Evolutionary conservation across 1,140 invertebrate species (phyloP).

Genomic region (Lucilia cuprina): DNA sequence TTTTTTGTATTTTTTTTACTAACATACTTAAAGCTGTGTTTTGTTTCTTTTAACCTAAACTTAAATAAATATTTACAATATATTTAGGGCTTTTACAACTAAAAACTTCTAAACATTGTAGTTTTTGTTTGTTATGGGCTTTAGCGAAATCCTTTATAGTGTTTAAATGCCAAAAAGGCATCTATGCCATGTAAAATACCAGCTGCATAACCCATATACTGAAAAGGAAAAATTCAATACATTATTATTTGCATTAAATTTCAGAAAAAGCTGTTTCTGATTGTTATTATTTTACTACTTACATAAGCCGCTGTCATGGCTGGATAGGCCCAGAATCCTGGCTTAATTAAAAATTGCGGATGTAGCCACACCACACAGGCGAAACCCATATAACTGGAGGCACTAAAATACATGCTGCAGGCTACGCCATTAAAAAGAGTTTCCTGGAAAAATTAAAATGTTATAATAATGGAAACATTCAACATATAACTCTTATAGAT

Average conservation of each 20-base stretch:
- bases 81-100: not conserved
- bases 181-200: slow-evolving; percentile 77
- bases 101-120: not conserved
- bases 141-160: slow-evolving; percentile 69
- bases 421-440: slow-evolving; percentile 77
- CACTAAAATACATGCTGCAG: slow-evolving; percentile 76
- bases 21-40: not conserved
- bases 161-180: slow-evolving; percentile 74
- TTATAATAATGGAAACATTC: too few relatives aligned
- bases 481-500: too few relatives aligned
- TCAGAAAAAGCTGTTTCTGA: too few relatives aligned
- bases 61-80: not conserved
- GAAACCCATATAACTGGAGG: slow-evolving; percentile 77
- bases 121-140: not conserved
- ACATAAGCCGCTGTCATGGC: slow-evolving; percentile 85
- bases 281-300: slow-evolving; percentile 62
- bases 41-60: not conserved
- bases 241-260: not conserved
- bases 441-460: slow-evolving; percentile 69
- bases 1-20: not conserved
- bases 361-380: slow-evolving; percentile 77
- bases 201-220: slow-evolving; percentile 77
- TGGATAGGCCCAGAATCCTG: slow-evolving; percentile 73
- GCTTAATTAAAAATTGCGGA: slow-evolving; percentile 67
- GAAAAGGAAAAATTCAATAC: slow-evolving; percentile 51